A percentile compares a stretch with the other conserved stretches of the same genome.
phyloP scores from a whole-genome alignment of 2,113 vertebrate species.

The Sceloporus undulatus region DNA sequence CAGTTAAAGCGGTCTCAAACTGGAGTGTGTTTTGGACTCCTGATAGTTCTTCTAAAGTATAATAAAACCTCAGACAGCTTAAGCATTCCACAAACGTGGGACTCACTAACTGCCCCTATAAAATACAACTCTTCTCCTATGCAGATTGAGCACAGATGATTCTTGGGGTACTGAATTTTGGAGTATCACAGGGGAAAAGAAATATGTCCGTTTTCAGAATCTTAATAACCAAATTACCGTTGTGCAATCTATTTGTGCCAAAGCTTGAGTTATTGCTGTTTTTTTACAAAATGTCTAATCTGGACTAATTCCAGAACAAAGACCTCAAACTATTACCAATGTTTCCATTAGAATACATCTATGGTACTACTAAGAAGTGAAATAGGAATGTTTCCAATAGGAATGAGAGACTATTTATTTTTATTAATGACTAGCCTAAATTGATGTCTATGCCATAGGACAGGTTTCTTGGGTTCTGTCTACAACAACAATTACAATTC shows the following conservation, averaged over 20 bases:
- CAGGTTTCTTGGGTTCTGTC: neutral
- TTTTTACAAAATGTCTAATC: neutral
- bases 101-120: no score
- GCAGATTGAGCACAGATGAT: no score
- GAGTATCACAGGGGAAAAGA: no score
- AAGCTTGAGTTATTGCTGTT: neutral
- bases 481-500: neutral
- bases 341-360: neutral
- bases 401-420: neutral
- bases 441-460: neutral
- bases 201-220: neutral
- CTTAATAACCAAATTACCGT: neutral
- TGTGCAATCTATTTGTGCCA: no score
- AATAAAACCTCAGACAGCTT: no score
- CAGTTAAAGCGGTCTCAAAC: no score
- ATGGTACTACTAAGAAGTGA: neutral
- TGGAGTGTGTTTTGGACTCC: no score
- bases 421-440: conserved; percentile 4
- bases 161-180: neutral
- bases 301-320: neutral
- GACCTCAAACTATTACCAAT: neutral
- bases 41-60: no score
- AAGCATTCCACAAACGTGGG: no score
- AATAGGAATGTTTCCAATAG: neutral
- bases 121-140: no score